Evolutionary conservation across 2,797 vertebrate species (phyloP), one percentile per base, ranked within the genome.

Genomic region (Hydrolagus colliei): DNA sequence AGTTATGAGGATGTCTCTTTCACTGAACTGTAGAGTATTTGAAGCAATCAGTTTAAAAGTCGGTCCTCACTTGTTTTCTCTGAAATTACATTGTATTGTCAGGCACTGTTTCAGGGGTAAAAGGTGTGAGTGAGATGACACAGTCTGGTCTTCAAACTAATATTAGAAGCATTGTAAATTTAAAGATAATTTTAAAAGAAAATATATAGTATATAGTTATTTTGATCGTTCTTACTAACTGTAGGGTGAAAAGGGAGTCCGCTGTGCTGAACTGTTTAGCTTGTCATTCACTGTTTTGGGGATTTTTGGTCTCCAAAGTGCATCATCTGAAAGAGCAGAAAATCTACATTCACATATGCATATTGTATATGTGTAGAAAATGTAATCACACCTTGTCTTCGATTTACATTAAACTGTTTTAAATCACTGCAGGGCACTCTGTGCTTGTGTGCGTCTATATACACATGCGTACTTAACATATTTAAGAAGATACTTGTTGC

Each of bases 301-400:
- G 97, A 98, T 99, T 97, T 97, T 98, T 95, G 95, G 97, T 98
- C 97, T 98, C 97, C 96, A 95, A 98, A 96, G 97, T 98, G 97
- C 98, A 98, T 97, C 93, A 98, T 96, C 79, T 84, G 32, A 63
- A 97, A 97, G 6, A 98, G 97, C 94, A 96, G 92, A 97, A 96
- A 97, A 96, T 96, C 97, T 98, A 97, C 96, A 95, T 96, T 97
- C 97, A 98, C 97, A 98, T 99, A 99, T 99, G 97, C 97, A 99
- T 98, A 99, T 98, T 99, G 97, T 98, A 98, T 99, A 99, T 98
- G 97, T 98, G 97, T 96, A 97, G 97, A 97, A 52, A 95, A 96
- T 98, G 96, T 98, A 97, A 97, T 97, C 97, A 98, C 96, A 97
- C 96, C 97, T 96, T 97, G 97, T 99, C 97, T 98, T 98, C 97